A percentile compares a stretch with the other conserved stretches of the same genome.
Conservation (phyloP, 2,113 vertebrate species). For the Marmota monax region DNA sequence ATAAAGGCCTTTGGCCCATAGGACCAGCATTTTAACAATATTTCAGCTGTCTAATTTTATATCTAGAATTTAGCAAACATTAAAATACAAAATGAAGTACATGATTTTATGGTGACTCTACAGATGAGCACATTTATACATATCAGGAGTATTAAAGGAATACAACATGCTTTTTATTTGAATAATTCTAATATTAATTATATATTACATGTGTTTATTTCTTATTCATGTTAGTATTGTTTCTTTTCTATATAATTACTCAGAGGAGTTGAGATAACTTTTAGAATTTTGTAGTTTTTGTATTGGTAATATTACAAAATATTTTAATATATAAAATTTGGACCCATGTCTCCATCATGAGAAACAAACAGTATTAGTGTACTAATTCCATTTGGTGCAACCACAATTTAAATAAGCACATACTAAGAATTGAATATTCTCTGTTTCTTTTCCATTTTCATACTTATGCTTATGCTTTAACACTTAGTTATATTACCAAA, state of each 20-base stretch:
- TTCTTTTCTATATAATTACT: not conserved
- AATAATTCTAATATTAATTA: not conserved
- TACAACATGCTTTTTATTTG: not conserved
- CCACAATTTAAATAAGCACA: slow-evolving; percentile 28
- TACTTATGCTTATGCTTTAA: slow-evolving; percentile 19
- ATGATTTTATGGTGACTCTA: not conserved
- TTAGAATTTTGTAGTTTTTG: not conserved
- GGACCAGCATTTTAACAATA: not conserved
- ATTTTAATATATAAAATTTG: slow-evolving; percentile 8
- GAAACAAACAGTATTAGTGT: not conserved
- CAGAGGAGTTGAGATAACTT: not conserved
- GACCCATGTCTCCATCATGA: not conserved
- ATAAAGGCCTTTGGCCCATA: not conserved
- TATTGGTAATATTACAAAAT: not conserved
- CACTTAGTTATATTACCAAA: slow-evolving; percentile 52
- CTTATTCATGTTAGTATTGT: not conserved
- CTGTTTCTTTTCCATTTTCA: slow-evolving; percentile 33
- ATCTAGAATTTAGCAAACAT: not conserved
- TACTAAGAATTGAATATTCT: slow-evolving; percentile 1
- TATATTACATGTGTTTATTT: not conserved
- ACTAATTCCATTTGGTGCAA: not conserved
- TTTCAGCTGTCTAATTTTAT: not conserved
- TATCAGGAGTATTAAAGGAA: not conserved
- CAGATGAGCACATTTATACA: not conserved
- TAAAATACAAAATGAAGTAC: not conserved